A percentile compares a stretch with the other conserved stretches of the same genome.
Evolutionary conservation across 2,113 vertebrate species (phyloP).

Genomic region (Rhinichthys klamathensis): DNA sequence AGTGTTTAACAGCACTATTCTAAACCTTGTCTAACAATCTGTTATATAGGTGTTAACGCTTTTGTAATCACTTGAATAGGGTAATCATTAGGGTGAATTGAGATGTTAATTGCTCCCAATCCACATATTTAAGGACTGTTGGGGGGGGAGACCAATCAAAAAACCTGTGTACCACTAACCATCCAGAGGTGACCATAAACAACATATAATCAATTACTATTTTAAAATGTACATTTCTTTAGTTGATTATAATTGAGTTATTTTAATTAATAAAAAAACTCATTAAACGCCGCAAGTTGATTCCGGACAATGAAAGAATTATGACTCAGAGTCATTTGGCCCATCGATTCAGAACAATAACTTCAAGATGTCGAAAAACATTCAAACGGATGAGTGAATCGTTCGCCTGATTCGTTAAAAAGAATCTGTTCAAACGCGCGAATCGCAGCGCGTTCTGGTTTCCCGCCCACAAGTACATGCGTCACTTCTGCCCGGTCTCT

Average conservation of each 20-base stretch:
- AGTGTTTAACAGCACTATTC: too few species aligned
- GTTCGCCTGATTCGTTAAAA: background rate
- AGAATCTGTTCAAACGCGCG: background rate
- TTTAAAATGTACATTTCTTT: background rate
- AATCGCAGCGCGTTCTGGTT: background rate
- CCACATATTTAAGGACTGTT: too few species aligned
- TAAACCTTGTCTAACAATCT: too few species aligned
- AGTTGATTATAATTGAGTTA: background rate
- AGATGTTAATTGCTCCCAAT: too few species aligned
- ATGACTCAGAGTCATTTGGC: background rate
- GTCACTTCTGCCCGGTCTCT: background rate
- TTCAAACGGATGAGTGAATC: background rate
- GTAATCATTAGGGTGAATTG: too few species aligned
- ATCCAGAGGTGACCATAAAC: background rate
- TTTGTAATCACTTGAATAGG: too few species aligned
- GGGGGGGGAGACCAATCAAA: too few species aligned
- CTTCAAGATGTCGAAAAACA: background rate
- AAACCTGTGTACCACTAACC: background rate
- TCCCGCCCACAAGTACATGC: background rate
- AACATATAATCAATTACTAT: background rate
- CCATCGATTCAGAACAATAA: background rate
- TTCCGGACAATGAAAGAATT: background rate
- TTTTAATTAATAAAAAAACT: background rate
- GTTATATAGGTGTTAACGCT: too few species aligned
- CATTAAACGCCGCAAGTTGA: background rate